Conservation (phyloP, 2,888 invertebrate genomes). For the Callyntrura sp. region DNA sequence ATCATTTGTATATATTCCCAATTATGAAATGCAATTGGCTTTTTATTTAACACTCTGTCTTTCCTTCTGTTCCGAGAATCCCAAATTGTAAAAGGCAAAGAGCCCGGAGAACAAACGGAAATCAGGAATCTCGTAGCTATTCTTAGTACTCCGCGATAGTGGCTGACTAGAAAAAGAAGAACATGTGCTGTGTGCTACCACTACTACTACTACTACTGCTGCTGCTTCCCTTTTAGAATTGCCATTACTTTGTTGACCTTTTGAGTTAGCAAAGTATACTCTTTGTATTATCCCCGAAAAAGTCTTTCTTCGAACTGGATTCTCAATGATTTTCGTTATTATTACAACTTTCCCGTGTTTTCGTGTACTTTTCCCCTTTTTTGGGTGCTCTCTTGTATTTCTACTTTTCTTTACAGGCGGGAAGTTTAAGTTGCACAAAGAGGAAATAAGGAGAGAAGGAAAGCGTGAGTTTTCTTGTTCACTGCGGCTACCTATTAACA, state of each 20-base stretch:
- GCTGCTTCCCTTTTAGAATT: conserved; percentile 42
- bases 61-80: background rate
- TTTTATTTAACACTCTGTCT: background rate
- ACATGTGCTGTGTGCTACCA: no score
- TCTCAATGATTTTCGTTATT: conserved; percentile 66
- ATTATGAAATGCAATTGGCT: background rate
- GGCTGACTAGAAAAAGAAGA: background rate
- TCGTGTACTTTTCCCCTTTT: conserved; percentile 49
- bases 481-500: conserved; percentile 59
- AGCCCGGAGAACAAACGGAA: conserved; percentile 17
- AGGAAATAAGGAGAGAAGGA: conserved; percentile 26
- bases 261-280: conserved; percentile 40
- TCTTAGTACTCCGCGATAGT: background rate
- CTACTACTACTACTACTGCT: no score
- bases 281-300: conserved; percentile 42
- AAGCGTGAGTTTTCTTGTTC: conserved; percentile 37
- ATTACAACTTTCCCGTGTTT: conserved; percentile 64
- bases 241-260: conserved; percentile 55
- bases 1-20: background rate
- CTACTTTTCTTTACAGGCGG: background rate
- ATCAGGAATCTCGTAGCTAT: background rate
- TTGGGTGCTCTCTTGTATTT: background rate
- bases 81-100: background rate
- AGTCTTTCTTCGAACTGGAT: conserved; percentile 36
- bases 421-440: background rate